phyloP scores from a whole-genome alignment of 2,888 invertebrate species.

The Tipula vernalis region DNA sequence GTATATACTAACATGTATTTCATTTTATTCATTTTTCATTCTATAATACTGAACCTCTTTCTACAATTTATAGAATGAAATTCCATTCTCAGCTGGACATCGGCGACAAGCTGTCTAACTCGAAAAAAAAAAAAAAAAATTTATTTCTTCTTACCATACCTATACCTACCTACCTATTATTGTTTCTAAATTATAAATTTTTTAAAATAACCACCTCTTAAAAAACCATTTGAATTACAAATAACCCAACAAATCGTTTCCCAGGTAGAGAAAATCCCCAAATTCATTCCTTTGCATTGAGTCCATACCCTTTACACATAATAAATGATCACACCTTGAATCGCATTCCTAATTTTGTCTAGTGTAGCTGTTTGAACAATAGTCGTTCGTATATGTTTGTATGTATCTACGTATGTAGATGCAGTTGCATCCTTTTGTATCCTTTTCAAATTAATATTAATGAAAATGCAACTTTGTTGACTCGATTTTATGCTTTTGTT shows the following conservation, averaged over 20 bases:
- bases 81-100: not conserved
- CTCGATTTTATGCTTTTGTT: not conserved
- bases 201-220: not conserved
- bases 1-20: not conserved
- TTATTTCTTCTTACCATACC: not conserved
- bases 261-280: not conserved
- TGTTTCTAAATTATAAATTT: not conserved
- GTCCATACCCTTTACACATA: not conserved
- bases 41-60: not conserved
- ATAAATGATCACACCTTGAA: not conserved
- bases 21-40: not conserved
- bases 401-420: not conserved
- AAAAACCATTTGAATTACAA: not conserved
- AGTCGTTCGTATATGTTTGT: no score
- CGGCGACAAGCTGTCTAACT: not conserved
- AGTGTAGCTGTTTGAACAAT: not conserved
- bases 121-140: not conserved
- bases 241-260: not conserved
- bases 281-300: not conserved
- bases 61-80: not conserved
- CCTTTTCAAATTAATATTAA: not conserved
- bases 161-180: not conserved
- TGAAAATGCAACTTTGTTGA: not conserved
- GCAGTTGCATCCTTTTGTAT: not conserved
- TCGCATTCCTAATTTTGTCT: not conserved